Evolutionary conservation across 2,797 vertebrate genomes (phyloP).

Genomic region (Hafferia zeledoni): DNA sequence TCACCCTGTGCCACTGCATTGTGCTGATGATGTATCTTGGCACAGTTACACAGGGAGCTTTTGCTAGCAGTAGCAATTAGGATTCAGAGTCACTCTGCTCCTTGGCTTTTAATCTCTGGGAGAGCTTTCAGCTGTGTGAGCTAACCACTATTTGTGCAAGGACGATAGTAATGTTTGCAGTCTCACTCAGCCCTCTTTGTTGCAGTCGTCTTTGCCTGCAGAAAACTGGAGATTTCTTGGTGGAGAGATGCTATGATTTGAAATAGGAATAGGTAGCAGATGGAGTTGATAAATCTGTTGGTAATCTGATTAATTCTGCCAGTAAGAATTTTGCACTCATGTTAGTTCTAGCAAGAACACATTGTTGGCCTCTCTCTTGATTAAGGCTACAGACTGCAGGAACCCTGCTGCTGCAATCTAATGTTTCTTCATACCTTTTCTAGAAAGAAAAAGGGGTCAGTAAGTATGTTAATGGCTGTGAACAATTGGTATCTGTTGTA

Average conservation of each 20-base stretch:
- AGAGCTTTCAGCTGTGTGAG: neutral
- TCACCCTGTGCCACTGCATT: neutral
- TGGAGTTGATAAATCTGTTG: neutral
- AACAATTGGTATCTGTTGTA: neutral
- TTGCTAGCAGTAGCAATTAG: neutral
- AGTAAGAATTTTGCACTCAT: neutral
- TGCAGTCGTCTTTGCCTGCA: neutral
- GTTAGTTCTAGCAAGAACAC: neutral
- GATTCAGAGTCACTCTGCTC: neutral
- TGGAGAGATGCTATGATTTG: neutral
- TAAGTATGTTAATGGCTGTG: neutral
- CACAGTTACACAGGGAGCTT: neutral
- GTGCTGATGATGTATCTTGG: neutral
- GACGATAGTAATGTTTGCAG: neutral
- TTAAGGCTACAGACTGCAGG: neutral
- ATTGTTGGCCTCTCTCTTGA: neutral
- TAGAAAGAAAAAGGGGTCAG: neutral
- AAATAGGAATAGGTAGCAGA: neutral
- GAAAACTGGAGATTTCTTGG: neutral
- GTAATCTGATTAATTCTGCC: slow-evolving; percentile 24
- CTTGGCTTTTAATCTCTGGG: neutral
- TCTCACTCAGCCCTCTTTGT: neutral
- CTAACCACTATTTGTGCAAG: neutral
- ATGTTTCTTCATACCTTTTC: neutral
- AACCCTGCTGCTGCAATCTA: neutral